Base-by-base conservation (phyloP, 2,113 vertebrate genomes). In the Sorex araneus region DNA sequence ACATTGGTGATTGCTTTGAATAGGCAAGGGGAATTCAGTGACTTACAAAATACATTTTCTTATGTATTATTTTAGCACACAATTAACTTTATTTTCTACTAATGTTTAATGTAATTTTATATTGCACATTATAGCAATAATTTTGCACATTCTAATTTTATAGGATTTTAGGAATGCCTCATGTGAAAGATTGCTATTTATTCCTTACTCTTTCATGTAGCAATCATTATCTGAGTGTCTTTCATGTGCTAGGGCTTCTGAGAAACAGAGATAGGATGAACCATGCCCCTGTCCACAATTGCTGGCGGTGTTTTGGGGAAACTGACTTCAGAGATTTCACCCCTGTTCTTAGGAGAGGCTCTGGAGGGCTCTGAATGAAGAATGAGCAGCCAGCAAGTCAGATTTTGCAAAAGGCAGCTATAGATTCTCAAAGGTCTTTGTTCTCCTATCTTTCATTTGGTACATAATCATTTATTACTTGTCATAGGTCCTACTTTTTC, bases 221-320 rank as follows among this genome's bases (percentile, higher is more conserved):
- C 1, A 0, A 47, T 27, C 18, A 2, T 64, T 84, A 60, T 36
- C 43, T 77, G 86, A 60, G 57, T 60, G 23, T 16, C 18, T 60
- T 60, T 8, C 18, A 60, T 18, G 18, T 77, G 54, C n/a, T 0
- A 28, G 19, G 18, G 34, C 6, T 13, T 43, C 64, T 40, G 34
- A 23, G 64, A 67, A 88, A 7, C 11, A 34, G 9, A n/a, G 23
- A 30, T 6, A 21, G 32, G 28, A 1, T 21, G 54, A 71, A 25
- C 1, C 5, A 0, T 2, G 0, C 1, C 9, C 8, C 45, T 45
- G 25, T 16, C 28, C 5, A 71, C 3, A 3, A 2, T 36, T 16
- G 32, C 45, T 47, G 12, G 10, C 3, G 23, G 77, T 47, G 45
- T 40, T 1, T 3, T 3, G 32, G 45, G 15, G 7, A 50, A 50